Percentiles rank a stretch among this genome's conserved stretches.
phyloP scores from a whole-genome alignment of 2,888 invertebrate genomes.

The Frankliniella intonsa region DNA sequence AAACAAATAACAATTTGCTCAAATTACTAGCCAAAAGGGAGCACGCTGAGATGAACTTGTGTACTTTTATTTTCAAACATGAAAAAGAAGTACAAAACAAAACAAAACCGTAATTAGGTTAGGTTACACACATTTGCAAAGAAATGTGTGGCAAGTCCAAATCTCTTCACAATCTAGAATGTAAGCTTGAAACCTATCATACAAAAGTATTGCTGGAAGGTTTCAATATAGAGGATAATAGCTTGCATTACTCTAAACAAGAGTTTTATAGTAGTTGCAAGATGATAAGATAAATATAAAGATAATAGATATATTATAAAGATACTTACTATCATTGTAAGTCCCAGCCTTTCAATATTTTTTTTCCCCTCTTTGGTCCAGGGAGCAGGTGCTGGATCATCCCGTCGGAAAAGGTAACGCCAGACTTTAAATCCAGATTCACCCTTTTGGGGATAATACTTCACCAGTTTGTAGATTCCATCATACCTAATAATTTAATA shows the following conservation, averaged over 20 bases:
- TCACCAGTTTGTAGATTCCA: slow-evolving; percentile 81
- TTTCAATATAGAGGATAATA: no score
- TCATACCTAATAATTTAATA: slow-evolving; percentile 59
- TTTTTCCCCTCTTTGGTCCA: slow-evolving; percentile 69
- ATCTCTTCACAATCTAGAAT: not conserved
- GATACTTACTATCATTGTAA: slow-evolving; percentile 46
- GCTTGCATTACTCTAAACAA: no score
- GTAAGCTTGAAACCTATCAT: no score
- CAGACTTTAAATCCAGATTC: slow-evolving; percentile 74
- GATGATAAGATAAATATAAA: slow-evolving; percentile 27
- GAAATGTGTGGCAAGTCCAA: not conserved
- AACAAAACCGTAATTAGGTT: not conserved
- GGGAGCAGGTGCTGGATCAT: slow-evolving; percentile 72
- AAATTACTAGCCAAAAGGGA: not conserved
- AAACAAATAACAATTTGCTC: slow-evolving; percentile 1
- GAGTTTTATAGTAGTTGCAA: slow-evolving; percentile 28
- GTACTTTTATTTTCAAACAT: not conserved
- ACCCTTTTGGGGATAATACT: slow-evolving; percentile 73
- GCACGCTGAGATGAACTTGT: not conserved
- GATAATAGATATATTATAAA: no score
- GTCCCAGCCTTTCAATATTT: slow-evolving; percentile 47
- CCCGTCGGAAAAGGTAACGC: slow-evolving; percentile 70
- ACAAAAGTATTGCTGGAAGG: no score
- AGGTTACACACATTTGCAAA: not conserved
- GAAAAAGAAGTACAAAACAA: not conserved